Evolutionary conservation across 2,113 vertebrate species (phyloP).

Genomic region (Ptilonorhynchus violaceus): DNA sequence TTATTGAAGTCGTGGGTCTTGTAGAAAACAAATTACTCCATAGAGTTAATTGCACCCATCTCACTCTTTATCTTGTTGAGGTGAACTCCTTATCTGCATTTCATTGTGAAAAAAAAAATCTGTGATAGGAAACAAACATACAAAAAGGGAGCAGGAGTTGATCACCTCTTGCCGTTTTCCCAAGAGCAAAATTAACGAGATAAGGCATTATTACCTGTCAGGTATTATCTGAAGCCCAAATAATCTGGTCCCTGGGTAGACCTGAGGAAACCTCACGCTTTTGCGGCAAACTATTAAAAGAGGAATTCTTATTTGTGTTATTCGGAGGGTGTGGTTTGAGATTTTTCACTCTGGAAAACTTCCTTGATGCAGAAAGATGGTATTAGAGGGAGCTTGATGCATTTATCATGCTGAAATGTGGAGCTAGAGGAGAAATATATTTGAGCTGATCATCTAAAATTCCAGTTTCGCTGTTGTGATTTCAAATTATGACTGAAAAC

Average conservation of each 20-base stretch:
- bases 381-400: neutral
- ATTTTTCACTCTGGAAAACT: neutral
- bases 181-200: conserved; percentile 27
- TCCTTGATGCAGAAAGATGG: neutral
- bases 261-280: neutral
- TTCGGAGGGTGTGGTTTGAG: neutral
- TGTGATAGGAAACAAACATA: conserved; percentile 6
- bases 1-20: conserved; percentile 57
- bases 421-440: neutral
- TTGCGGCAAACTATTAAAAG: neutral
- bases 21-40: conserved; percentile 65
- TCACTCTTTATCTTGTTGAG: conserved; percentile 58
- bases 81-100: conserved; percentile 58
- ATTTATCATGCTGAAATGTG: neutral
- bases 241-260: neutral
- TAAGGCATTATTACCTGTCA: conserved; percentile 4
- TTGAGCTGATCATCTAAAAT: neutral
- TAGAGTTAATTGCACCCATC: conserved; percentile 57
- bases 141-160: neutral
- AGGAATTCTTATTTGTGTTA: neutral
- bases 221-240: neutral
- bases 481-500: neutral
- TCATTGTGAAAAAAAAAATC: conserved; percentile 46
- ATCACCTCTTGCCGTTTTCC: conserved; percentile 20
- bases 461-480: neutral